Evolutionary conservation across 2,797 vertebrate species (phyloP).

Genomic region (Psittacula derbiana): DNA sequence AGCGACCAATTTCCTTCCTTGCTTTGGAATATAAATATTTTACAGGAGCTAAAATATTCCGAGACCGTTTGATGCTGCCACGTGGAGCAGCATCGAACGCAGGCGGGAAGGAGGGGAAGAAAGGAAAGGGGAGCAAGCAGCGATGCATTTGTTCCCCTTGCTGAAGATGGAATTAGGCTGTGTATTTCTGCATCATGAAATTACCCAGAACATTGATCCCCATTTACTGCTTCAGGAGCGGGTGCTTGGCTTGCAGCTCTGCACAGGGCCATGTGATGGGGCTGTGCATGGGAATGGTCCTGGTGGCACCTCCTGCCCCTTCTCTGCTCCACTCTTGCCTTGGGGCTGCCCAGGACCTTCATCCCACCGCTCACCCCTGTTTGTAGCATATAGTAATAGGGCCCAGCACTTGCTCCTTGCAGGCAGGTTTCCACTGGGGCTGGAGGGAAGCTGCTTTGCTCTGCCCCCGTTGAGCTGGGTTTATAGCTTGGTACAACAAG

Average conservation of each 20-base stretch:
- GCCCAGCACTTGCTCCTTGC: background rate
- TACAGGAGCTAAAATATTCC: conserved; percentile 20
- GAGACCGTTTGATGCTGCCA: background rate
- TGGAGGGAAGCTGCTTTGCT: background rate
- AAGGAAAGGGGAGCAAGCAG: background rate
- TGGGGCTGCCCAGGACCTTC: background rate
- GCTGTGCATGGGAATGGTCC: accelerated
- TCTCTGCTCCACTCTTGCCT: background rate
- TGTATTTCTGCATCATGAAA: background rate
- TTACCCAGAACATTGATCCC: background rate
- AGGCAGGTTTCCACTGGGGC: background rate
- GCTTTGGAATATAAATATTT: background rate
- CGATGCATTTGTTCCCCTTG: background rate
- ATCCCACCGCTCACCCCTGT: background rate
- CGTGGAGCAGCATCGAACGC: background rate
- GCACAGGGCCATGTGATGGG: accelerated
- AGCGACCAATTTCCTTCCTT: conserved; percentile 9
- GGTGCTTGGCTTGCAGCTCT: background rate
- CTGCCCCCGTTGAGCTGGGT: background rate
- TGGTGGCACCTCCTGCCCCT: background rate
- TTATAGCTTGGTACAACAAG: background rate
- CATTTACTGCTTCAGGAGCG: background rate
- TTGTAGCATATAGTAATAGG: background rate
- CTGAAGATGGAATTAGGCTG: background rate
- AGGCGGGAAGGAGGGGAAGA: background rate